These are phyloP conservation scores for Tragopan temminckii DNA, from an alignment of 2,797 vertebrate species.

Conservation along the genomic window DNA sequence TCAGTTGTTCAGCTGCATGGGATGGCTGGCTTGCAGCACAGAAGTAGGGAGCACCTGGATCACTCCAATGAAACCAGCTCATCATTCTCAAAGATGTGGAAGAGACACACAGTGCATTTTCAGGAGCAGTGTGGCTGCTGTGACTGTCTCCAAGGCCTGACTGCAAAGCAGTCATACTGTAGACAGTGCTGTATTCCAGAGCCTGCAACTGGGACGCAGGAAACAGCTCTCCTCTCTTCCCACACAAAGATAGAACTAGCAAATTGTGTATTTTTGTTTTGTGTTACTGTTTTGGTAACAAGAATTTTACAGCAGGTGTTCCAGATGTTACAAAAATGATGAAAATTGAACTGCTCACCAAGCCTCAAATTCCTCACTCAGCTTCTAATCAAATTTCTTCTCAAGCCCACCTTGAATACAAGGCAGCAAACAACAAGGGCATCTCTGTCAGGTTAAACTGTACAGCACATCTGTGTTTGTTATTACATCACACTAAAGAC, in stretches of 20 bases:
- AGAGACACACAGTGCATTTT: background rate
- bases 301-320: background rate
- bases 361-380: background rate
- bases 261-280: background rate
- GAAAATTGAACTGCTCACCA: background rate
- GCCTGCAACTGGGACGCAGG: background rate
- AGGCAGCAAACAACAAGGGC: fast-evolving
- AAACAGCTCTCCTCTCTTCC: background rate
- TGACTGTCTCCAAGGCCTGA: fast-evolving
- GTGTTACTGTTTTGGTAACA: background rate
- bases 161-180: background rate
- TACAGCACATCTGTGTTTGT: background rate
- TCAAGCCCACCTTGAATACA: background rate
- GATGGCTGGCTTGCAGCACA: background rate
- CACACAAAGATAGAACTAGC: background rate
- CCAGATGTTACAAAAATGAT: background rate
- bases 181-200: background rate
- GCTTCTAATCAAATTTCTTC: background rate
- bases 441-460: background rate
- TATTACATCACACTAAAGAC: background rate
- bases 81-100: background rate
- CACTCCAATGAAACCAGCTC: background rate
- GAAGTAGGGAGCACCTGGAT: background rate
- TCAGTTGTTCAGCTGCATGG: background rate
- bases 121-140: background rate